phyloP scores from a whole-genome alignment of 2,797 vertebrate genomes.

The Simalia tracyae region DNA sequence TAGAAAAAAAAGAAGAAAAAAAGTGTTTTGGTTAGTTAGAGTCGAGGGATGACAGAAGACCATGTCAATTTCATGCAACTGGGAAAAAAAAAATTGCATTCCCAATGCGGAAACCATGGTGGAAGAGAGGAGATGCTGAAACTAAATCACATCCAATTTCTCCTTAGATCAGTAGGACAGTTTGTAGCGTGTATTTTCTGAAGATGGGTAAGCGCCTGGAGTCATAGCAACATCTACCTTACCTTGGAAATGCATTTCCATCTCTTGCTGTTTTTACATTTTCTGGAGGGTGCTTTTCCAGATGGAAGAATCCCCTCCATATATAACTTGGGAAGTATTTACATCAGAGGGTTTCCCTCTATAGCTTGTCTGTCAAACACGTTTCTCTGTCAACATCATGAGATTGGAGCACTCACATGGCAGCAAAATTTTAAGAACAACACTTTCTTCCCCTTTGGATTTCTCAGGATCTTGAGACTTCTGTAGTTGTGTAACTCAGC shows the following conservation, averaged over 20 bases:
- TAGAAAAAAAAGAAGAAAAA: background rate
- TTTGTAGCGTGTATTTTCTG: slow-evolving; percentile 48
- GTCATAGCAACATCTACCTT: slow-evolving; percentile 50
- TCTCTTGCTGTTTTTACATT: slow-evolving; percentile 39
- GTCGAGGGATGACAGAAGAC: background rate
- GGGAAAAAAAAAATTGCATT: slow-evolving; percentile 26
- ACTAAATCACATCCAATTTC: slow-evolving; percentile 43
- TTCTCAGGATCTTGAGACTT: background rate
- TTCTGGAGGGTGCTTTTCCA: slow-evolving; percentile 38
- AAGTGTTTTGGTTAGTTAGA: background rate
- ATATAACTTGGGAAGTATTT: slow-evolving; percentile 9
- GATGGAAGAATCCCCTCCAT: slow-evolving; percentile 22
- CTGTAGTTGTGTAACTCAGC: background rate
- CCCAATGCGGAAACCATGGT: background rate
- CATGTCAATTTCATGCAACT: background rate
- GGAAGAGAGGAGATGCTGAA: slow-evolving; percentile 41
- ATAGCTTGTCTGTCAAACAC: background rate
- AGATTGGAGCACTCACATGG: background rate
- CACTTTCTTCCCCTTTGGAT: background rate
- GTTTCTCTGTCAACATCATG: slow-evolving; percentile 16
- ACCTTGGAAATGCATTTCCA: slow-evolving; percentile 54
- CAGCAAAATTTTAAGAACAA: background rate
- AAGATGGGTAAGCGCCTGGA: slow-evolving; percentile 44
- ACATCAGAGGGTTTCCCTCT: slow-evolving; percentile 10
- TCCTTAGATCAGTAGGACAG: slow-evolving; percentile 48